Evolutionary conservation across 2,888 invertebrate species (phyloP).

Genomic region (Vannuccia rotundouncinata): DNA sequence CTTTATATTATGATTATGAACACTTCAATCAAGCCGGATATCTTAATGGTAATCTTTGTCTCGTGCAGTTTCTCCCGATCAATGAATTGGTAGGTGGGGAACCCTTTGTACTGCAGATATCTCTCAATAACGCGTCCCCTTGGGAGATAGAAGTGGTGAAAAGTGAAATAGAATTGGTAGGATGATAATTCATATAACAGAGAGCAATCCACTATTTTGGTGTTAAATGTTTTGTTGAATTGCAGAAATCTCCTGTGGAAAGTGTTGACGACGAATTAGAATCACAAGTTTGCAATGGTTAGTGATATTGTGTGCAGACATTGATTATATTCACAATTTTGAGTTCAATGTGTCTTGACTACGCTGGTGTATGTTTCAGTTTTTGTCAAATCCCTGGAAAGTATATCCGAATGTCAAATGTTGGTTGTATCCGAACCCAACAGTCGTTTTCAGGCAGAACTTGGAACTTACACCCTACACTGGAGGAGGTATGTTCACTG

Average conservation of each 20-base stretch:
- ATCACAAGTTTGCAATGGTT: slow-evolving; percentile 52
- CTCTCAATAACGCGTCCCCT: background rate
- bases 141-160: slow-evolving; percentile 14
- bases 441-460: slow-evolving; percentile 46
- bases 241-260: slow-evolving; percentile 41
- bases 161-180: background rate
- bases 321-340: slow-evolving; percentile 21
- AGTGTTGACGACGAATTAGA: slow-evolving; percentile 47
- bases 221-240: background rate
- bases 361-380: too few relatives aligned
- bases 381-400: slow-evolving; percentile 49
- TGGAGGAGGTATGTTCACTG: slow-evolving; percentile 52
- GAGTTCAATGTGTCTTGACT: too few relatives aligned
- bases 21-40: too few relatives aligned
- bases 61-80: slow-evolving; percentile 30
- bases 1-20: too few relatives aligned
- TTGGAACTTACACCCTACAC: slow-evolving; percentile 52
- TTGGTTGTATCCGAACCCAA: slow-evolving; percentile 45
- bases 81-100: slow-evolving; percentile 17
- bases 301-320: slow-evolving; percentile 31
- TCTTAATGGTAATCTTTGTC: too few relatives aligned
- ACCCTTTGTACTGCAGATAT: slow-evolving; percentile 27
- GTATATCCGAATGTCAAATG: slow-evolving; percentile 54
- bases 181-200: background rate
- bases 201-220: background rate